Conservation (phyloP, 1,140 invertebrate species). For the Drosophila repletoides region DNA sequence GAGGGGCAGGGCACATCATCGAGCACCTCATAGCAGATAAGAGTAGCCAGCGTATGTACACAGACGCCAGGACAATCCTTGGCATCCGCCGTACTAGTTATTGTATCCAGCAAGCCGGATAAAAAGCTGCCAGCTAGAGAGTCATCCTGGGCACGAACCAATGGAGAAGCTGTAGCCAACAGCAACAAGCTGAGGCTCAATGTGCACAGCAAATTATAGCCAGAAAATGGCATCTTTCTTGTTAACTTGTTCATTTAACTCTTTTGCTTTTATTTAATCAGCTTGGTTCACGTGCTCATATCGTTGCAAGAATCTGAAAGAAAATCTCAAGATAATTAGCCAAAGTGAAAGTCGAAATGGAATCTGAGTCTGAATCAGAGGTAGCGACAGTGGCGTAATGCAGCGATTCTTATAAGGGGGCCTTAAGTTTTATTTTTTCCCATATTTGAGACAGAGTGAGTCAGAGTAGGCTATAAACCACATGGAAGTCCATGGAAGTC, state of each 20-base stretch:
- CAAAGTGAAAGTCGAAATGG: constrained; percentile 61
- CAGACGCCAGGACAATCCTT: constrained; percentile 94
- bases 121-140: constrained; percentile 90
- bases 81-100: constrained; percentile 91
- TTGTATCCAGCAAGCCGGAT: constrained; percentile 90
- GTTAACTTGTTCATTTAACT: constrained; percentile 9
- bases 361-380: constrained; percentile 22
- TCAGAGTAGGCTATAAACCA: background rate
- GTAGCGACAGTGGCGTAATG: too few species aligned
- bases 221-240: constrained; percentile 16
- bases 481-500: too few species aligned
- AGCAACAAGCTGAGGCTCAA: constrained; percentile 34
- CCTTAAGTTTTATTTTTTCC: too few species aligned
- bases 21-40: constrained; percentile 92
- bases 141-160: constrained; percentile 85
- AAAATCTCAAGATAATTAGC: constrained; percentile 10
- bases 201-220: constrained; percentile 2
- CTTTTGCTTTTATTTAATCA: constrained; percentile 2
- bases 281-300: constrained; percentile 56
- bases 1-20: constrained; percentile 91
- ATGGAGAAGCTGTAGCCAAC: background rate
- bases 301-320: constrained; percentile 51
- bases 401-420: too few species aligned
- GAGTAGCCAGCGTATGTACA: constrained; percentile 90
- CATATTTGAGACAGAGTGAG: background rate